A percentile compares a stretch with the other conserved stretches of the same genome.
These are phyloP conservation scores for Dicerorhinus sumatrensis DNA, from an alignment of 2,113 vertebrate species.

Conservation along the genomic window DNA sequence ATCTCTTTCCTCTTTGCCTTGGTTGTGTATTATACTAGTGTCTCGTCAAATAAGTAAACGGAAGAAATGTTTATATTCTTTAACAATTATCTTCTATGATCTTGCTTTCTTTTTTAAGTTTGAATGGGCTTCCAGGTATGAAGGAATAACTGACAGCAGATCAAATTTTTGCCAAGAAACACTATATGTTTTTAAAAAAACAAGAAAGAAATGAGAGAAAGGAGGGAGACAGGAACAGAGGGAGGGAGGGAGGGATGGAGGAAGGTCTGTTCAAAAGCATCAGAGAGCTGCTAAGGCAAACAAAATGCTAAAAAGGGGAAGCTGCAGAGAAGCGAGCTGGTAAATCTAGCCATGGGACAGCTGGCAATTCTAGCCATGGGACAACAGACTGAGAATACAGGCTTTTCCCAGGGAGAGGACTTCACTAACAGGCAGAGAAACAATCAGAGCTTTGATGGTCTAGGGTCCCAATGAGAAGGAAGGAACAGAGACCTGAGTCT, in stretches of 20 bases:
- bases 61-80: background rate
- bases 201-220: background rate
- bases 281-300: background rate
- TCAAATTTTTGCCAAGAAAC: background rate
- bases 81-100: background rate
- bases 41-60: background rate
- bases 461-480: background rate
- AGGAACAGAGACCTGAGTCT: background rate
- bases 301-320: background rate
- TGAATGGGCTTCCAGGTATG: background rate
- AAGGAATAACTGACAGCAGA: background rate
- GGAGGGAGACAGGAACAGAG: background rate
- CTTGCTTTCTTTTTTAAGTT: background rate
- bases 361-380: background rate
- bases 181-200: background rate
- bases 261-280: background rate
- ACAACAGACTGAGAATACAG: background rate
- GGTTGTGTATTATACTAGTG: background rate
- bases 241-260: accelerated
- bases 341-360: background rate
- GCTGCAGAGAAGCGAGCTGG: background rate
- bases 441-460: background rate
- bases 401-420: background rate
- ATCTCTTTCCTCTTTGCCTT: background rate
- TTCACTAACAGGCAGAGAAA: background rate